Percentiles rank a stretch among this genome's conserved stretches.
Conservation (phyloP, 1,140 invertebrate genomes). For the Sarcophaga bullata region DNA sequence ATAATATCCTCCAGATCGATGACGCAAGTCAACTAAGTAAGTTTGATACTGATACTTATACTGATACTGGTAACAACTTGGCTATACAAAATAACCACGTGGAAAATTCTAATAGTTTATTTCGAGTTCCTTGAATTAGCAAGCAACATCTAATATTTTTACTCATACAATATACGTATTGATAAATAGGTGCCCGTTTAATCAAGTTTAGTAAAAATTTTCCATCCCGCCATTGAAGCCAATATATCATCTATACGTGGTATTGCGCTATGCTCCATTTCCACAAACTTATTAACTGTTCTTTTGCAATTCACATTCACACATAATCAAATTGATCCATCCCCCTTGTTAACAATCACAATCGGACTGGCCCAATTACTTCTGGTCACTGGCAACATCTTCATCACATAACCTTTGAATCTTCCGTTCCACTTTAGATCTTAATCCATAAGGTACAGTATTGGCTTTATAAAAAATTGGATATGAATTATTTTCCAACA, state of each 20-base stretch:
- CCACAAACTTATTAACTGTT: slow-evolving; percentile 60
- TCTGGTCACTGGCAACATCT: slow-evolving; percentile 50
- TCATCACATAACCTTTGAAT: slow-evolving; percentile 47
- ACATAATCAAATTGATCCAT: slow-evolving; percentile 64
- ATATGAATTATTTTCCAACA: slow-evolving; percentile 45
- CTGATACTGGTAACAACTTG: too few species aligned
- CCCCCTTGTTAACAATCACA: slow-evolving; percentile 66
- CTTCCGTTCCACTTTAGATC: slow-evolving; percentile 51
- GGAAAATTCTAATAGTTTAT: too few species aligned
- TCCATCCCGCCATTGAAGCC: slow-evolving; percentile 55
- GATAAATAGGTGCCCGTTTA: slow-evolving; percentile 62
- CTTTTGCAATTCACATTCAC: slow-evolving; percentile 64
- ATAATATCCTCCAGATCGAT: too few species aligned
- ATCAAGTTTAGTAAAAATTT: slow-evolving; percentile 61
- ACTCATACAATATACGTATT: too few species aligned
- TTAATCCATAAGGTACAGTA: slow-evolving; percentile 51
- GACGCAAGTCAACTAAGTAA: too few species aligned
- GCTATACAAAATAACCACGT: too few species aligned
- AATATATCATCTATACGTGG: slow-evolving; percentile 59
- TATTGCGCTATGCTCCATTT: slow-evolving; percentile 57
- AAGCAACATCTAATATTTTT: too few species aligned
- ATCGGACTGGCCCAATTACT: slow-evolving; percentile 57
- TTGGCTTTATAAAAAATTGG: slow-evolving; percentile 49
- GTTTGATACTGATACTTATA: too few species aligned
- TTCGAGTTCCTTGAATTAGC: too few species aligned